Base-by-base conservation (phyloP, 2,888 invertebrate genomes). In the Camponotus fellah region DNA sequence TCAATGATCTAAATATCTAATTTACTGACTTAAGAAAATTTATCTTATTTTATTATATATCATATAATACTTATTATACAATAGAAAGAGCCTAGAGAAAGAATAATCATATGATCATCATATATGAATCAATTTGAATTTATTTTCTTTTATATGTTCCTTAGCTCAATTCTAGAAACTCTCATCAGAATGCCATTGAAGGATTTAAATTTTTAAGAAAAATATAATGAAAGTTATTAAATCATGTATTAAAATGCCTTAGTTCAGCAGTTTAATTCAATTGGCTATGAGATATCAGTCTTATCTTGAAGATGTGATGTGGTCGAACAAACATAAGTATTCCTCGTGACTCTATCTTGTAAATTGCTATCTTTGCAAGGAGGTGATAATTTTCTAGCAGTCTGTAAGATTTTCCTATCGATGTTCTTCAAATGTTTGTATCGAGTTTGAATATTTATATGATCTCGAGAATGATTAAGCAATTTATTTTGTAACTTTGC, bases 351-450 rank as follows among this genome's bases (percentile, higher is more conserved):
- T 68, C 40, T n/a, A 68, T 53, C 26, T 68, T 53, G 32, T 34
- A 46, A 60, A 72, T 26, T 37, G 9, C 83, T 81, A 34, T 86
- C 72, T 86, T 87, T 88, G 80, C 76, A 81, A 37, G 83, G 82
- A 46, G 83, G 60, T 43, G 82, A 80, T n/a, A 86, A 85, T 65
- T 83, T 88, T 86, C 71, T 85, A 26, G 26, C 84, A 46, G 80
- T 77, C 37, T 87, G 80, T 62, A 91, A 37, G 53, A 92, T 90
- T 32, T 84, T 87, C 34, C 85, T 83, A 76, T 93, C 93, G 71
- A 89, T 86, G 14, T 85, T 66, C 26, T 75, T 86, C 26, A 85
- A 66, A 68, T 37, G 32, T 84, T 77, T 88, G 66, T 75, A 34
- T 69, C 72, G 64, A 37, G 83, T 37, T 85, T 86, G 75, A 65